A percentile compares a stretch with the other conserved stretches of the same genome.
phyloP scores from a whole-genome alignment of 2,797 vertebrate species.

The Sciaenops ocellatus region DNA sequence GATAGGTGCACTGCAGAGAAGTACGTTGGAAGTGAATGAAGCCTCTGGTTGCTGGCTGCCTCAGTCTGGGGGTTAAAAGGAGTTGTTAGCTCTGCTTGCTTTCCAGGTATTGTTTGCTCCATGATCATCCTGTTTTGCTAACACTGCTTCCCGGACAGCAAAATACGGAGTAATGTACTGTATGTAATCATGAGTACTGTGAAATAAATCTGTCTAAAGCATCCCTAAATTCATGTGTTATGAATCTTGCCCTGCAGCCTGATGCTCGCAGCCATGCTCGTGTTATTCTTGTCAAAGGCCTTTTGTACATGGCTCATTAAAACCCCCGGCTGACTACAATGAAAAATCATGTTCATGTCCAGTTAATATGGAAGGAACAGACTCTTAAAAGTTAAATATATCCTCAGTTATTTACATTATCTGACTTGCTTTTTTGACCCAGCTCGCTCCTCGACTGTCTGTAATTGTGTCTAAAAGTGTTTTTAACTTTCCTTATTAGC shows the following conservation, averaged over 20 bases:
- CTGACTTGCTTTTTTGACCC: neutral
- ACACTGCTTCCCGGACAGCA: conserved; percentile 53
- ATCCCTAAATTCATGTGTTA: conserved; percentile 41
- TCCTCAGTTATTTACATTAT: neutral
- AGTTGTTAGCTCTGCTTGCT: conserved; percentile 59
- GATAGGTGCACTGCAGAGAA: conserved; percentile 34
- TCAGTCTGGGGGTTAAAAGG: conserved; percentile 57
- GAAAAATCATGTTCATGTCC: neutral
- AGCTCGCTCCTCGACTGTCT: neutral
- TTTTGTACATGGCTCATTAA: too few species aligned
- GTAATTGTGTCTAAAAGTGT: neutral
- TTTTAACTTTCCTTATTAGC: neutral
- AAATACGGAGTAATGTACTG: neutral
- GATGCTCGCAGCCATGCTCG: conserved; percentile 28
- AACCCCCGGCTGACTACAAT: too few species aligned
- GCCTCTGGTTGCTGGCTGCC: conserved; percentile 1
- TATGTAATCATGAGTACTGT: neutral
- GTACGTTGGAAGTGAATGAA: conserved; percentile 27
- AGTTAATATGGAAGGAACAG: neutral
- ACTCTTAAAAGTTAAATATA: neutral
- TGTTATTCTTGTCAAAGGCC: conserved; percentile 64
- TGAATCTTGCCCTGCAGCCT: conserved; percentile 48
- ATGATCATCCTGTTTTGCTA: conserved; percentile 59
- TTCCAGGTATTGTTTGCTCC: conserved; percentile 57
- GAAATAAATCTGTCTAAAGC: conserved; percentile 25